Conservation (phyloP, 2,113 vertebrate genomes). For the Varanus salvator region DNA sequence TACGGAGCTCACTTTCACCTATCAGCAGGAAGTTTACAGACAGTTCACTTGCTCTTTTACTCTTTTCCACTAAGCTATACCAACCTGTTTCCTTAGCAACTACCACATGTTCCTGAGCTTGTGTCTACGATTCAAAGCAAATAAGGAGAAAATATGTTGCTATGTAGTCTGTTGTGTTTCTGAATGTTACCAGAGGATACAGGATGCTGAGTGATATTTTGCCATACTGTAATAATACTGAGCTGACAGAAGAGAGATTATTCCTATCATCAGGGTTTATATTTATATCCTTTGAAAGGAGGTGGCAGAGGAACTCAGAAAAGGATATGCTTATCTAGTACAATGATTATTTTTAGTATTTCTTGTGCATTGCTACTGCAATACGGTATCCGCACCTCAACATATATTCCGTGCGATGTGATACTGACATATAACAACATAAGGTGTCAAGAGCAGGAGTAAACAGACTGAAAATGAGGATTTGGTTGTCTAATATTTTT, state of each 20-base stretch:
- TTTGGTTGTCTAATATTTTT: background rate
- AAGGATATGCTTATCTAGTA: background rate
- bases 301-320: background rate
- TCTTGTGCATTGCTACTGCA: background rate
- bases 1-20: slow-evolving; percentile 45
- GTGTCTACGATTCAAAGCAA: slow-evolving; percentile 46
- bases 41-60: slow-evolving; percentile 68
- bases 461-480: background rate
- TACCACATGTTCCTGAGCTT: slow-evolving; percentile 65
- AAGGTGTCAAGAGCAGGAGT: background rate
- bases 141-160: slow-evolving; percentile 55
- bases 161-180: slow-evolving; percentile 43
- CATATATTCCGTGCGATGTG: background rate
- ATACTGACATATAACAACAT: background rate
- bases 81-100: slow-evolving; percentile 78
- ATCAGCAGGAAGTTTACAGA: slow-evolving; percentile 49
- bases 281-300: background rate
- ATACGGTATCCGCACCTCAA: background rate
- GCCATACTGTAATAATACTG: slow-evolving; percentile 23
- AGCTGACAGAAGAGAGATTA: slow-evolving; percentile 16
- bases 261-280: background rate
- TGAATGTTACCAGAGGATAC: slow-evolving; percentile 33
- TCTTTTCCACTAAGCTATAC: slow-evolving; percentile 66
- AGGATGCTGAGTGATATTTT: slow-evolving; percentile 31
- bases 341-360: background rate